These are phyloP conservation scores for Alexandromys fortis DNA, from an alignment of 2,113 vertebrate genomes.

Conservation along the genomic window DNA sequence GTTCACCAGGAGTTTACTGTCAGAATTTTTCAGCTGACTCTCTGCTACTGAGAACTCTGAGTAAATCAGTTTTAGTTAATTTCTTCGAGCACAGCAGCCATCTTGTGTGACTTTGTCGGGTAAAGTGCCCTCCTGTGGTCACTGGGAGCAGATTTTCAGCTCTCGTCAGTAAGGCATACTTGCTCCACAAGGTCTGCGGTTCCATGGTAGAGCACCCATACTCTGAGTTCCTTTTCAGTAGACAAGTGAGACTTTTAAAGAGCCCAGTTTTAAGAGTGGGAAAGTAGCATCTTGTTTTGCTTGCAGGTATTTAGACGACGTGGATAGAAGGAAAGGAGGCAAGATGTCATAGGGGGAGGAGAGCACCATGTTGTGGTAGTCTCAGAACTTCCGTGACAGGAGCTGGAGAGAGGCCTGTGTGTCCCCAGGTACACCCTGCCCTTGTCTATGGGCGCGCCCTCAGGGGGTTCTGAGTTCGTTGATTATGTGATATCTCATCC, in stretches of 20 bases:
- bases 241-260: not conserved
- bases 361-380: not conserved
- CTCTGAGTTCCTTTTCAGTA: not conserved
- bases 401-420: not conserved
- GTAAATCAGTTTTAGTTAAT: constrained; percentile 41
- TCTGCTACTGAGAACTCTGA: constrained; percentile 42
- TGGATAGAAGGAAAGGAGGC: not conserved
- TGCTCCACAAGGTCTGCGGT: not conserved
- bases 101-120: constrained; percentile 20
- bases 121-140: constrained; percentile 76
- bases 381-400: not conserved
- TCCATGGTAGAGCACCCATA: not conserved
- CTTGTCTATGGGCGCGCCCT: not conserved
- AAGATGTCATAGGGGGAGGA: not conserved
- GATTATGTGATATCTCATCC: not conserved
- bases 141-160: not conserved
- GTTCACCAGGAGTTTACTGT: not conserved
- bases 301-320: constrained; percentile 1
- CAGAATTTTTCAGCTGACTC: not conserved
- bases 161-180: not conserved
- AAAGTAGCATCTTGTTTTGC: not conserved
- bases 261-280: not conserved
- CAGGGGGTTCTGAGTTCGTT: not conserved
- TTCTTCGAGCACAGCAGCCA: not conserved
- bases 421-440: not conserved